Percentiles rank a stretch among this genome's conserved stretches.
phyloP scores from a whole-genome alignment of 2,797 vertebrate genomes.

The Aythya fuligula region DNA sequence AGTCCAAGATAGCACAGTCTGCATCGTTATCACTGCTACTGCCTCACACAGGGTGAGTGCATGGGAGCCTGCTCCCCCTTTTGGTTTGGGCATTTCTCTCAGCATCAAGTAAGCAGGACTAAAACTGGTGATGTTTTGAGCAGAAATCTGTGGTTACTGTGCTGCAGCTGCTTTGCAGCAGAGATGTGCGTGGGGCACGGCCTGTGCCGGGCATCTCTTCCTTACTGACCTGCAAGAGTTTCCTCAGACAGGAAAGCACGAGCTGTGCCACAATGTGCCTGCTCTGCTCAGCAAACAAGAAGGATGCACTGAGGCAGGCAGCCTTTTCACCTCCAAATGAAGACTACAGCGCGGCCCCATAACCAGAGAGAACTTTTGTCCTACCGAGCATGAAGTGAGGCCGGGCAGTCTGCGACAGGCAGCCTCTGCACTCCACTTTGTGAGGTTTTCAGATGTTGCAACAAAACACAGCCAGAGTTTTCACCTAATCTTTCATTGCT shows the following conservation, averaged over 20 bases:
- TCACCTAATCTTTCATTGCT: background rate
- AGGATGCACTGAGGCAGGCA: background rate
- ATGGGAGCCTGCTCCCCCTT: background rate
- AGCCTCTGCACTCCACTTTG: background rate
- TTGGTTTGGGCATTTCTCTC: background rate
- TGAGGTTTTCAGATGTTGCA: background rate
- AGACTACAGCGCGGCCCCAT: background rate
- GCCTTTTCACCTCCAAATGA: background rate
- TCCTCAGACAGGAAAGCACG: background rate
- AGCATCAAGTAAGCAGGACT: background rate
- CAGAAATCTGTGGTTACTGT: background rate
- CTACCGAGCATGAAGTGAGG: background rate
- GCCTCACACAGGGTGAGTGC: background rate
- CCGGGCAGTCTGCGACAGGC: background rate
- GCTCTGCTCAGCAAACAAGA: background rate
- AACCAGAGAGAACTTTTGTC: background rate
- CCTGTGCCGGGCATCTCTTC: background rate
- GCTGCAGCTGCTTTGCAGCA: background rate
- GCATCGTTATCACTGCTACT: background rate
- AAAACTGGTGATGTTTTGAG: background rate
- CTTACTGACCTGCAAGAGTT: background rate
- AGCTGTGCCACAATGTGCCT: background rate
- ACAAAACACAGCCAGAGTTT: rapidly evolving
- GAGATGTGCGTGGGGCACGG: background rate
- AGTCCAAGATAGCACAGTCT: background rate